Evolutionary conservation across 1,140 invertebrate genomes (phyloP), one percentile per base, ranked within the genome.

Genomic region (Temnothorax longispinosus): DNA sequence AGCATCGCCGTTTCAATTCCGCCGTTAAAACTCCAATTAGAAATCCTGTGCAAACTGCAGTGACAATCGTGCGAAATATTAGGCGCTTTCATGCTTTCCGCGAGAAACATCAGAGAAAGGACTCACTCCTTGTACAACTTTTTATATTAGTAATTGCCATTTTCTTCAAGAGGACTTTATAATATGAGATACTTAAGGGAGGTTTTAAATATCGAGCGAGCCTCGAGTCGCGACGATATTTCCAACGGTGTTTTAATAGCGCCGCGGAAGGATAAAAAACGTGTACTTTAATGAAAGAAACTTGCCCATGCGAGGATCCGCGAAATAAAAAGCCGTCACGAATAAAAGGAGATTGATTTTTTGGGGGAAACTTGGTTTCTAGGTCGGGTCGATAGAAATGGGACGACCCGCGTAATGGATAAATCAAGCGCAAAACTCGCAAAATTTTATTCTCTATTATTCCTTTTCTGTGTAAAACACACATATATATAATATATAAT

Each of bases 191-290:
- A 41, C 77, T 81, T 81, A 54, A 81, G 15, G 15, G 15, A 69
- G 47, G 15, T 69, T 81, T 69, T 21, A 81, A 81, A 81, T 27
- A 27, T 27, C 64, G 77, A 69, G 62, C 47, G 32, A 67, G 47
- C 62, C 38, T 56, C 47, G 32, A 18, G 15, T 56, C 64, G 21
- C 64, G n/a, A 47, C 77, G 64, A 15, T 56, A 69, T 81, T 81
- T 69, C 21, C 67, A 81, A 81, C 54, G 77, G 47, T 35, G 7
- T 56, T 81, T 81, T 81, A 81, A 81, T 81, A 81, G 35, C 47
- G 77, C 21, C 35, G 35, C 11, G 77, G 21, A 69, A 56, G 38
- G 44, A 44, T 56, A 54, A 81, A 80, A 41, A 81, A 50, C 62
- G 13, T 41, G 27, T 81, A n/a, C 13, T 56, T 67, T 81, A 69